Evolutionary conservation across 2,113 vertebrate species (phyloP).

Genomic region (Lampris incognitus): DNA sequence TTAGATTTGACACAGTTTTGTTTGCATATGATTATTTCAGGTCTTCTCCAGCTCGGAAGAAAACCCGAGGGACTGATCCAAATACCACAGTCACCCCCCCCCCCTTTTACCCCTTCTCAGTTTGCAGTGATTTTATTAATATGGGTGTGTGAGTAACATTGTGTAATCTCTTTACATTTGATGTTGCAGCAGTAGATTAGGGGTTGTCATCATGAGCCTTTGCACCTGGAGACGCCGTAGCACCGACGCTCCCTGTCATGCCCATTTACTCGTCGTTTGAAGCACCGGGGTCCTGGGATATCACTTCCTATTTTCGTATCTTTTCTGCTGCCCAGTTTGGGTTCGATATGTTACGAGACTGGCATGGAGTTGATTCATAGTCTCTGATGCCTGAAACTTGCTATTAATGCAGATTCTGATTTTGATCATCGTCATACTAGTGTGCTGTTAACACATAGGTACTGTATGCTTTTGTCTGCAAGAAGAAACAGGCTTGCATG

Average conservation of each 20-base stretch:
- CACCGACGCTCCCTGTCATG: background rate
- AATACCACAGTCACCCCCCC: conserved; percentile 44
- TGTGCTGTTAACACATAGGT: no score
- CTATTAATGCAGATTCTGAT: no score
- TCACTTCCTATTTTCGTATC: conserved; percentile 28
- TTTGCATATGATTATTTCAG: conserved; percentile 33
- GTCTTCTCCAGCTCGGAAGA: conserved; percentile 27
- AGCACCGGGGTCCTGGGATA: conserved; percentile 16
- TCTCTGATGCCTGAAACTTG: no score
- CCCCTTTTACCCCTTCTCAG: conserved; percentile 33
- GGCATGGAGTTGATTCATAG: background rate
- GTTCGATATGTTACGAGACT: background rate
- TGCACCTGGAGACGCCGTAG: conserved; percentile 1
- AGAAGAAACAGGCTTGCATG: no score
- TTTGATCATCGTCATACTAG: no score
- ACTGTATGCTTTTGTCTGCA: no score
- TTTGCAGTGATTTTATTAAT: conserved; percentile 36
- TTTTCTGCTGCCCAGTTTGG: conserved; percentile 24
- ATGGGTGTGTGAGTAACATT: background rate
- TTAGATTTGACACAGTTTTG: conserved; percentile 17
- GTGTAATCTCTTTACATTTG: conserved; percentile 38
- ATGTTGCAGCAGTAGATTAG: conserved; percentile 23
- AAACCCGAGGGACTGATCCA: conserved; percentile 49
- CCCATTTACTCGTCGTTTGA: conserved; percentile 18
- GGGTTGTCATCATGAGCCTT: conserved; percentile 3